Base-by-base conservation (phyloP, 2,888 invertebrate species). In the Cybosia mesomella region DNA sequence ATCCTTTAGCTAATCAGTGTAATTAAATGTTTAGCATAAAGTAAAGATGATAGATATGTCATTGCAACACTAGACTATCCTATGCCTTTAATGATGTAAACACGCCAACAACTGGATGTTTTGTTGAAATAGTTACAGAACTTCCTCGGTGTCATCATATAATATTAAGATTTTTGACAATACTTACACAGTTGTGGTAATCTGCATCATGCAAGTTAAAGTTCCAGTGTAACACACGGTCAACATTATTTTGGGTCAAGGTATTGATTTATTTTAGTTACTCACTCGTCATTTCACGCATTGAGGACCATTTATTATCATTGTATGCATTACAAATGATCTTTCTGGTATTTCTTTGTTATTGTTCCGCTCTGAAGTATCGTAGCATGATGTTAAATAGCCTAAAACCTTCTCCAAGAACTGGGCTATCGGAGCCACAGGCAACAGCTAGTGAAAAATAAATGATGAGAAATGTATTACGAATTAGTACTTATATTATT, bases 191-290 rank as follows among this genome's bases (percentile, higher is more conserved):
- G 28, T 58, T 67, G 55, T 58, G 75, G 76, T 64, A 74, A 68
- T 74, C 72, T 78, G 76, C 72, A 74, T 66, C 58, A 67, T 71
- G 60, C 71, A 74, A 81, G 64, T 72, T 69, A 66, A 66, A 71
- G 66, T 74, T 76, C 76, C 83, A 84, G 82, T 84, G 76, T 84
- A 81, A 79, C 76, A 76, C 80, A 83, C 55, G 55, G 84, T 82
- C 83, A 71, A 79, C 84, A 83, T 89, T 86, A 83, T 64, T 85
- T 89, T 89, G 88, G 92, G 92, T 89, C 87, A 86, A 91, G 92
- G 92, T 92, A 91, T 87, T 87, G 79, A 77, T 76, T 81, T 87
- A 85, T 83, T 83, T 86, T 84, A 81, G 82, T 89, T 85, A 81
- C 70, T 81, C 85, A 87, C 76, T 66, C 69, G 70, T 79, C 89